Base-by-base conservation (phyloP, 1,140 invertebrate genomes). In the Lethrus apterus region DNA sequence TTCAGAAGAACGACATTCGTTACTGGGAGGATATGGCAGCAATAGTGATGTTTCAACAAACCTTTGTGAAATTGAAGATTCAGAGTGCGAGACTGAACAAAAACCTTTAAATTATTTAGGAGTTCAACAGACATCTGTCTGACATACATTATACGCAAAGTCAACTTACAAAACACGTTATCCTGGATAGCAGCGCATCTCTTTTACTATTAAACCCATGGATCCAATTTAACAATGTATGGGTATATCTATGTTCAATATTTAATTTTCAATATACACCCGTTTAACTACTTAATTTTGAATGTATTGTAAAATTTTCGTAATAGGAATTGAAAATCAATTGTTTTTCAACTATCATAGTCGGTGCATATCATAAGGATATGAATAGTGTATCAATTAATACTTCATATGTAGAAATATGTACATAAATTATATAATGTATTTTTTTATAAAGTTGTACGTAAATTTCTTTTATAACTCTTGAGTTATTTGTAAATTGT, bases 11-110 rank as follows among this genome's bases (percentile, higher is more conserved):
- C 73, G 81, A 45, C 79, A 84, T 66, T 86, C 84, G 26, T 69
- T 89, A 48, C 73, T 86, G 24, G 75, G 74, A 40, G 74, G 73
- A 32, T 82, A 76, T 31, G 82, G 81, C 3, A 84, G 80, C 50
- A 84, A 84, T 62, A 92, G 88, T 68, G 87, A 91, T 66, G 73
- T 91, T 38, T 91, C 89, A 14, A 81, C 87, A 15, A 82, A 86
- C 69, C 74, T 93, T 20, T 93, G 90, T 74, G 90, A 93, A 74
- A 91, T 93, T 60, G 89, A 93, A 69, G 90, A 93, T 69, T 87
- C 84, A n/a, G 86, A 89, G 63, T 79, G 75, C 58, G 83, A 85
- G 61, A 61, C 68, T 44, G 74, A 77, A 57, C 68, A 72, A 44
- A 77, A 77, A 58, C 74, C 67, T 38, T 65, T 75, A 46, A 67